A percentile compares a stretch with the other conserved stretches of the same genome.
These are phyloP conservation scores for Phoebastria nigripes DNA, from an alignment of 2,797 vertebrate species.

Conservation along the genomic window DNA sequence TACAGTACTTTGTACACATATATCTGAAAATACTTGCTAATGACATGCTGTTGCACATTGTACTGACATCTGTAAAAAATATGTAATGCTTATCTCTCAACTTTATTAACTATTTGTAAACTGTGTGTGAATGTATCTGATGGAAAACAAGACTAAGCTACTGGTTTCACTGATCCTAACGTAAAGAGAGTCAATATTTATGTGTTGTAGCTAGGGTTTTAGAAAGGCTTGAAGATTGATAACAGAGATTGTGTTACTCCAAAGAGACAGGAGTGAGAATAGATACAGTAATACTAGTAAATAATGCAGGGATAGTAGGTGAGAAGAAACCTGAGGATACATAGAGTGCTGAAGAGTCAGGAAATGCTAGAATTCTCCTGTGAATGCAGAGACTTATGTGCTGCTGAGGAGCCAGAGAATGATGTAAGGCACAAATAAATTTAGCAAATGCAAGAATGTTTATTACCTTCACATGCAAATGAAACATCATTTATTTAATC, in stretches of 20 bases:
- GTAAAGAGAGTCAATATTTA: neutral
- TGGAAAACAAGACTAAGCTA: neutral
- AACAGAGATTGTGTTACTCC: neutral
- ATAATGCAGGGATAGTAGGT: neutral
- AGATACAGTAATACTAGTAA: neutral
- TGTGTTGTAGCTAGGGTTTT: neutral
- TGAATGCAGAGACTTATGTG: neutral
- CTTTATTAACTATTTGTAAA: neutral
- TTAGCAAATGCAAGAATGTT: conserved; percentile 11
- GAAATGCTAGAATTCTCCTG: neutral
- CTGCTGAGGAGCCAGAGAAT: neutral
- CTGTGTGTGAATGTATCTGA: neutral
- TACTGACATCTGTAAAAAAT: neutral
- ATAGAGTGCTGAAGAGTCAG: neutral
- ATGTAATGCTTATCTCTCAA: neutral
- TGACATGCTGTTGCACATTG: neutral
- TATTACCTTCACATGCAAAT: conserved; percentile 47
- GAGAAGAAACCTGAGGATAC: neutral
- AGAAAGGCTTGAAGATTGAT: neutral
- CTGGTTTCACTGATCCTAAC: neutral
- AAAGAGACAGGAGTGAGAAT: neutral
- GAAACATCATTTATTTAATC: conserved; percentile 55
- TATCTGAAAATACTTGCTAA: neutral
- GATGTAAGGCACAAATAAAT: conserved; percentile 9
- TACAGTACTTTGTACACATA: neutral